Conservation (phyloP, 2,888 invertebrate genomes). For the Hanleya hanleyi region DNA sequence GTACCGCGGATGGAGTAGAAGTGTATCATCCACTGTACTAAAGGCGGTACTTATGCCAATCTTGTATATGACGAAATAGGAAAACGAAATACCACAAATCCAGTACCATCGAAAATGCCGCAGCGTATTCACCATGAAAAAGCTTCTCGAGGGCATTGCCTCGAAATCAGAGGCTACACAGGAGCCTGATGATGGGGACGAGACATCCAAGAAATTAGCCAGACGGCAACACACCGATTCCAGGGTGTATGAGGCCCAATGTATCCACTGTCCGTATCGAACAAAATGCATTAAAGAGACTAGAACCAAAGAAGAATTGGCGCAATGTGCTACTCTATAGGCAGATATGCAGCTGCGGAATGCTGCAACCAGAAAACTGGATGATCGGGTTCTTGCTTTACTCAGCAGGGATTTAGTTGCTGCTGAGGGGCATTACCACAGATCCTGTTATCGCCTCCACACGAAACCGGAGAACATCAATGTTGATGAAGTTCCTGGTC, state of each 20-base stretch:
- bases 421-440: no score
- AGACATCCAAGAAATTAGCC: not conserved
- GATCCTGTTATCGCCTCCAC: not conserved
- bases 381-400: not conserved
- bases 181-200: not conserved
- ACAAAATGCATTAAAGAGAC: not conserved
- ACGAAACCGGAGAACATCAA: no score
- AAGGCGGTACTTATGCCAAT: not conserved
- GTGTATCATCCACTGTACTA: not conserved
- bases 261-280: not conserved
- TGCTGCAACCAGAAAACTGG: not conserved
- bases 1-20: not conserved
- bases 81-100: not conserved
- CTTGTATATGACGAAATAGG: not conserved
- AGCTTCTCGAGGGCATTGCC: not conserved
- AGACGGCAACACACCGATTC: not conserved
- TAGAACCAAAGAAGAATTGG: not conserved
- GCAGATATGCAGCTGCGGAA: not conserved
- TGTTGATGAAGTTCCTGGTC: no score
- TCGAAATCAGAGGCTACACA: no score
- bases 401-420: not conserved
- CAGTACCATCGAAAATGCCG: not conserved
- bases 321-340: not conserved
- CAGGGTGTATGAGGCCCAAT: not conserved
- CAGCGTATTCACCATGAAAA: not conserved